phyloP scores from a whole-genome alignment of 2,113 vertebrate genomes.

The Prochilodus magdalenae region DNA sequence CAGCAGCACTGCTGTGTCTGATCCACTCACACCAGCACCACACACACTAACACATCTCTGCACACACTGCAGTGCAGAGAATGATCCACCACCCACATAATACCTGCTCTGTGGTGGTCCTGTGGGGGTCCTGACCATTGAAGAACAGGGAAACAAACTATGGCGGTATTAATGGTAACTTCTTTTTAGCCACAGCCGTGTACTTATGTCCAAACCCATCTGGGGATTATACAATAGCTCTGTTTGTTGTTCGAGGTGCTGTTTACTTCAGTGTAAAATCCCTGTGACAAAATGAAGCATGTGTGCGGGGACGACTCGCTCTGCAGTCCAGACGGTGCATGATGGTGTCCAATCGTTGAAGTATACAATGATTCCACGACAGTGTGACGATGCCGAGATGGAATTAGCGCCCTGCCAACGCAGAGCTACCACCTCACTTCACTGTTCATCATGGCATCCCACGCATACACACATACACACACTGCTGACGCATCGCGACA shows the following conservation, averaged over 20 bases:
- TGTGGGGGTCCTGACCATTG: too few species aligned
- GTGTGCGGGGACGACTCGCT: not conserved
- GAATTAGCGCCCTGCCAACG: conserved; percentile 47
- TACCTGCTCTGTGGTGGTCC: too few species aligned
- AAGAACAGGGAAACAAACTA: too few species aligned
- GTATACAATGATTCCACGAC: conserved; percentile 41
- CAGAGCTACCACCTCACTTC: conserved; percentile 28
- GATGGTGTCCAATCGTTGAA: conserved; percentile 17
- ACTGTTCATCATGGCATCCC: conserved; percentile 39
- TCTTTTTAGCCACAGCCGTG: too few species aligned
- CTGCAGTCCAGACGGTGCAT: conserved; percentile 27
- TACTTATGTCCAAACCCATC: not conserved
- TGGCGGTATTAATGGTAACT: too few species aligned
- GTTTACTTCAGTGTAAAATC: conserved; percentile 23
- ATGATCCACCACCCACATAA: too few species aligned
- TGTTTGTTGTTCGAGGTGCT: not conserved
- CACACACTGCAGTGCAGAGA: too few species aligned
- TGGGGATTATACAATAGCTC: not conserved
- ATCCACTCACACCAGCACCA: too few species aligned
- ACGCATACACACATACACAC: conserved; percentile 42
- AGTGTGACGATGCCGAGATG: conserved; percentile 39
- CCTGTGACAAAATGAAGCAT: not conserved
- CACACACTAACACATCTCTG: too few species aligned
- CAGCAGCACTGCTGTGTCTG: too few species aligned
- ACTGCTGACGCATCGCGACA: conserved; percentile 8